Evolutionary conservation across 2,797 vertebrate genomes (phyloP), one percentile per base, ranked within the genome.

Genomic region (Emydoidea blandingii): DNA sequence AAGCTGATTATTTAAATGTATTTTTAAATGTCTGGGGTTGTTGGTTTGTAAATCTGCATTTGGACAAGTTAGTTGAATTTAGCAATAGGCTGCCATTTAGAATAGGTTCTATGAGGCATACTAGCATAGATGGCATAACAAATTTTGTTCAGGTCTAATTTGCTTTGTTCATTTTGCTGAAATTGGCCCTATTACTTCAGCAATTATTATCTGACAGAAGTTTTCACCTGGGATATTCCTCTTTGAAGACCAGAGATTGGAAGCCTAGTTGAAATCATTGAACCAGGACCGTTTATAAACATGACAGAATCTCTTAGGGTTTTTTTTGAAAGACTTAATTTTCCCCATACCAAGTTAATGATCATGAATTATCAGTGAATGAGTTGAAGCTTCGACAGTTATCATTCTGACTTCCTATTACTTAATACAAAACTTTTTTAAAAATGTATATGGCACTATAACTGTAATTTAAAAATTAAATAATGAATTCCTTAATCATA

Each of bases 191-290:
- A 81, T 94, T 97, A 95, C 65, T 85, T 93, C 72, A 85, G 68
- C 96, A 97, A 96, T 97, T 98, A 91, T 97, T 97, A 98, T 97
- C 92, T 97, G 90, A 96, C 88, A 96, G 89, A 96, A 84, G 81
- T 92, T 97, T 97, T 98, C 94, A 97, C 95, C 95, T 95, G 95
- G 95, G 95, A 96, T 96, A 84, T 95, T 94, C 91, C 7, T 83
- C 92, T 97, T 97, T 62, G 89, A 94, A 90, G 79, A 59, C 78
- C 85, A 90, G 91, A 79, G 92, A 96, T 74, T 82, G 23, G 91
- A 97, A 94, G 92, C 80, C 87, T 95, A 84, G 86, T 95, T 93
- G 90, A 92, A 97, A 90, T 97, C 84, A 81, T 91, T 97, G 90
- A 97, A 86, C 65, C 88, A 91, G 53, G 83, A 95, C 74, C 96